Evolutionary conservation across 2,113 vertebrate genomes (phyloP).

Genomic region (Mystacornis crossleyi): DNA sequence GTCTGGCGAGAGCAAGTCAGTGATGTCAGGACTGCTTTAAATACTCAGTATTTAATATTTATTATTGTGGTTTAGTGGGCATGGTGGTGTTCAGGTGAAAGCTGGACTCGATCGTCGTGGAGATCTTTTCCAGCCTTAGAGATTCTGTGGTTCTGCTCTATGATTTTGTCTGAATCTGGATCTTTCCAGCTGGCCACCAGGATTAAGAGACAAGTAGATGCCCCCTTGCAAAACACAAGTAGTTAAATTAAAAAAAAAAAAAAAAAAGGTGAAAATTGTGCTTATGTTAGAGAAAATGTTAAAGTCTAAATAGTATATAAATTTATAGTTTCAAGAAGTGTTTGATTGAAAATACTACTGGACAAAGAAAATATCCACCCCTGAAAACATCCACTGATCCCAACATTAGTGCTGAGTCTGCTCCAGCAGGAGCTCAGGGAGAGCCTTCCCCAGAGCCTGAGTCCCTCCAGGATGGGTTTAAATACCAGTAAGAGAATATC

Average conservation of each 20-base stretch:
- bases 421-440: fast-evolving
- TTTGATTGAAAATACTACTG: not conserved
- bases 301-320: fast-evolving
- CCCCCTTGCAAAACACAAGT: not conserved
- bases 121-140: not conserved
- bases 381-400: not conserved
- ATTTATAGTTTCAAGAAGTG: not conserved
- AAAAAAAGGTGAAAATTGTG: not conserved
- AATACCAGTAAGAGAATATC: not conserved
- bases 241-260: not conserved
- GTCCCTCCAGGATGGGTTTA: not conserved
- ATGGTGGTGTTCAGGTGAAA: not conserved
- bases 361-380: not conserved
- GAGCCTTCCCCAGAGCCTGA: not conserved
- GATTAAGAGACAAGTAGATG: not conserved
- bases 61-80: not conserved
- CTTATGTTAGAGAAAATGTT: not conserved
- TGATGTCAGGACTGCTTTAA: not conserved
- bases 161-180: not conserved
- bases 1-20: not conserved
- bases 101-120: not conserved
- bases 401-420: not conserved
- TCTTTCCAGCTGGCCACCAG: not conserved
- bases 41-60: not conserved
- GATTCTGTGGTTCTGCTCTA: not conserved